phyloP scores from a whole-genome alignment of 2,888 invertebrate genomes.

The Trachelus iudaicus region DNA sequence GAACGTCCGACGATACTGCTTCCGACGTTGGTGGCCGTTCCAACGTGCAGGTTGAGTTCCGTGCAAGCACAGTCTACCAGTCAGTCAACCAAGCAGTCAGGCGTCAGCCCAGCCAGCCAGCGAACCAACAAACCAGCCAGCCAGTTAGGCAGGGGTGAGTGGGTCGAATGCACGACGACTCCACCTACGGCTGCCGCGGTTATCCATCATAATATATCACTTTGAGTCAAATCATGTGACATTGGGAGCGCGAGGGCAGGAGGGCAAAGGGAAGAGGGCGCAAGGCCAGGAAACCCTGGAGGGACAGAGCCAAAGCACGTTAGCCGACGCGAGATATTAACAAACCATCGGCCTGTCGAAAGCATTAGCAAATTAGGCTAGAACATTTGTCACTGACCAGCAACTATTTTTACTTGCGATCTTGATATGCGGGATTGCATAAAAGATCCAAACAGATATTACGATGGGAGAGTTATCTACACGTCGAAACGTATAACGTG shows the following conservation, averaged over 20 bases:
- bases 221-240: slow-evolving; percentile 21
- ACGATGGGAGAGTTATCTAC: not conserved
- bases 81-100: not conserved
- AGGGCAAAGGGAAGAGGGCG: not conserved
- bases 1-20: not conserved
- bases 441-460: not conserved
- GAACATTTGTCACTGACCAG: not conserved
- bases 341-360: not conserved
- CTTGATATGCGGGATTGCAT: not conserved
- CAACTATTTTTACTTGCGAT: not conserved
- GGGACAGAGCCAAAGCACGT: not conserved
- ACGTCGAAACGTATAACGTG: not conserved
- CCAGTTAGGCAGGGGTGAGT: not conserved
- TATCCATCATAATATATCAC: slow-evolving; percentile 35
- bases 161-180: not conserved
- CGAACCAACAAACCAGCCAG: not conserved
- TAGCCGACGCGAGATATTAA: slow-evolving; percentile 3
- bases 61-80: not conserved
- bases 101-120: not conserved
- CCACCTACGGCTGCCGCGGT: slow-evolving; percentile 15
- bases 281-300: slow-evolving; percentile 6
- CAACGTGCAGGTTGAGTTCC: not conserved
- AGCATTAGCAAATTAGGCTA: not conserved
- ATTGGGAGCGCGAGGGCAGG: not conserved
- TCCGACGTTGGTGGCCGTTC: not conserved